Evolutionary conservation across 2,113 vertebrate species (phyloP), one percentile per base, ranked within the genome.

Genomic region (Scomber scombrus): DNA sequence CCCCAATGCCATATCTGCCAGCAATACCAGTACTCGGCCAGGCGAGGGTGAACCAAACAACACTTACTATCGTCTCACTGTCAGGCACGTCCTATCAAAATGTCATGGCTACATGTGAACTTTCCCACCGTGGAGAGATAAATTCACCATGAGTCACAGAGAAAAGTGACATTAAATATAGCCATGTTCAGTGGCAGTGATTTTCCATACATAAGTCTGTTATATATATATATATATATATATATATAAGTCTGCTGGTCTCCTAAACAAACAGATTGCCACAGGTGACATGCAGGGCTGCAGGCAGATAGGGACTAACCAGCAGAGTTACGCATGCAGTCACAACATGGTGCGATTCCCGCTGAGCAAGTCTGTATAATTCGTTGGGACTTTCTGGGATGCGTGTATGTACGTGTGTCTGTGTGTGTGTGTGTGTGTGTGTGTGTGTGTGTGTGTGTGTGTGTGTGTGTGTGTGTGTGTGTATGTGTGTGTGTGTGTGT

Each of bases 81-180:
- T 85, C 78, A 80, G 56, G 63, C 83, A 76, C 2, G 49, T 85
- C 80, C 68, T 78, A 78, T 76, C 85, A 79, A 93, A 89, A 91
- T 87, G 84, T 85, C 85, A 75, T 2, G 81, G 85, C 69, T 78
- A 12, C 85, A 72, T 83, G 90, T 87, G 85, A 89, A 88, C 75
- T 89, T 81, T 90, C 87, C 82, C 77, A 69, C 60, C 40, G 11
- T 14, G 56, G 26, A 66, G 63, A 31, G n/a, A 55, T 58, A 46
- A 60, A 62, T 76, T 73, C 54, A 40, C 18, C 52, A 52, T 13
- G 75, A 65, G 63, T 80, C 61, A 45, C 18, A 78, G 45, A 40
- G 57, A 46, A 63, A 58, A 73, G 19, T 45, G 34, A 71, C 60
- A 83, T 61, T 55, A 67, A n/a, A 67, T 45, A 43, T 18, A 14